phyloP scores from a whole-genome alignment of 2,888 invertebrate species.

The Cerastis rubricosa region DNA sequence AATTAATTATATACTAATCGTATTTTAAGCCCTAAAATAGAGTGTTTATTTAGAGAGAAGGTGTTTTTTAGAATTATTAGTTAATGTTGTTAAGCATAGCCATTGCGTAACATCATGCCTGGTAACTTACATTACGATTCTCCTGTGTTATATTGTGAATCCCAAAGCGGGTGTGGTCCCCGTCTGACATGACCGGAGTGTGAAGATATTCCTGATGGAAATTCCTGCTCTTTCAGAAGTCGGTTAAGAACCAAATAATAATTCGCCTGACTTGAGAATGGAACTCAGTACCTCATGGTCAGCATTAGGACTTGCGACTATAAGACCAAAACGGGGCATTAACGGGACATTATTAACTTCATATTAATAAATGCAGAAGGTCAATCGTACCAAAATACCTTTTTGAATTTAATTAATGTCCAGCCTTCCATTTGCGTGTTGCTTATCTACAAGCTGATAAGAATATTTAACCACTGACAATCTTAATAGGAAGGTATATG shows the following conservation, averaged over 20 bases:
- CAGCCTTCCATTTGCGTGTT: constrained; percentile 14
- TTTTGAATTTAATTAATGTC: constrained; percentile 6
- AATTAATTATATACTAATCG: background rate
- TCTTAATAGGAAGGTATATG: constrained; percentile 36
- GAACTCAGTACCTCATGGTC: background rate
- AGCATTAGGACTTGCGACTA: background rate
- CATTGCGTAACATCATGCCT: background rate
- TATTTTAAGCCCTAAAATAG: background rate
- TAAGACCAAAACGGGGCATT: background rate
- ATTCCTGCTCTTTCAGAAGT: background rate
- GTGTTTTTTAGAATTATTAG: background rate
- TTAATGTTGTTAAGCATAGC: background rate
- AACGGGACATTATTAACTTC: no score
- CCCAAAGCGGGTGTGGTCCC: background rate
- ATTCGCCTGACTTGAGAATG: background rate
- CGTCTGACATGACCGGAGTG: background rate
- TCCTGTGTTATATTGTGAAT: background rate
- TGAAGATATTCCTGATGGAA: background rate
- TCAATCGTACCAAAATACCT: background rate
- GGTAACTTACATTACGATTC: background rate
- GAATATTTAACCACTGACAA: constrained; percentile 48
- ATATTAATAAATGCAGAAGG: background rate
- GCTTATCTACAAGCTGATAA: constrained; percentile 58
- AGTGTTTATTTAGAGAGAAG: background rate
- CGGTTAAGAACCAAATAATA: background rate